Conservation (phyloP, 2,888 invertebrate species). For the Heterodera filipjevi region DNA sequence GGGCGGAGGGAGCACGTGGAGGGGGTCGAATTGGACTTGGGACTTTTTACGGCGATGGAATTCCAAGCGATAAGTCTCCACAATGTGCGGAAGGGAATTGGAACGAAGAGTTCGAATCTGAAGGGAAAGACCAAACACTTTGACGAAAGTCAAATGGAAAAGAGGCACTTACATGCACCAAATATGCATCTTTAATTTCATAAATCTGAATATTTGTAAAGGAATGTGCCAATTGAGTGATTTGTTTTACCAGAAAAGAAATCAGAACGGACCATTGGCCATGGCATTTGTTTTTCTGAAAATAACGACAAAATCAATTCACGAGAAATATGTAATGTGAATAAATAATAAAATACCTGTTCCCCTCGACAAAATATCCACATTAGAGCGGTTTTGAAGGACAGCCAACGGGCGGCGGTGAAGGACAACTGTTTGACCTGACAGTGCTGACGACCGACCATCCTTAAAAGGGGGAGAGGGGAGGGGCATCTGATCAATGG, state of each 20-base stretch:
- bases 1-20: neutral
- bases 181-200: constrained; percentile 61
- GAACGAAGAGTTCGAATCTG: constrained; percentile 58
- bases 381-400: constrained; percentile 58
- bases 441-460: constrained; percentile 60
- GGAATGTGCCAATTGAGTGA: neutral
- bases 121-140: neutral
- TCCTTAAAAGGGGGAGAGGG: constrained; percentile 37
- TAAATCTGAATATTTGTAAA: constrained; percentile 43
- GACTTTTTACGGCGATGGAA: constrained; percentile 32
- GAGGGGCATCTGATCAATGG: neutral
- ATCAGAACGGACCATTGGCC: constrained; percentile 56
- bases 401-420: constrained; percentile 61
- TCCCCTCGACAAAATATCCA: constrained; percentile 50
- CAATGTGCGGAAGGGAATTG: constrained; percentile 55
- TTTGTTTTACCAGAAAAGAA: constrained; percentile 45
- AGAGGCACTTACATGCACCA: constrained; percentile 54
- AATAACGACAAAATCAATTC: neutral
- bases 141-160: too few species aligned
- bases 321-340: neutral
- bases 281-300: constrained; percentile 49
- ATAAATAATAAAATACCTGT: constrained; percentile 17
- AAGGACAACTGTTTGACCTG: constrained; percentile 59
- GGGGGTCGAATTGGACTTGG: neutral
- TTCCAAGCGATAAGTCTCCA: constrained; percentile 42